A percentile compares a stretch with the other conserved stretches of the same genome.
phyloP scores from a whole-genome alignment of 2,113 vertebrate species.

The Hemiscyllium ocellatum region DNA sequence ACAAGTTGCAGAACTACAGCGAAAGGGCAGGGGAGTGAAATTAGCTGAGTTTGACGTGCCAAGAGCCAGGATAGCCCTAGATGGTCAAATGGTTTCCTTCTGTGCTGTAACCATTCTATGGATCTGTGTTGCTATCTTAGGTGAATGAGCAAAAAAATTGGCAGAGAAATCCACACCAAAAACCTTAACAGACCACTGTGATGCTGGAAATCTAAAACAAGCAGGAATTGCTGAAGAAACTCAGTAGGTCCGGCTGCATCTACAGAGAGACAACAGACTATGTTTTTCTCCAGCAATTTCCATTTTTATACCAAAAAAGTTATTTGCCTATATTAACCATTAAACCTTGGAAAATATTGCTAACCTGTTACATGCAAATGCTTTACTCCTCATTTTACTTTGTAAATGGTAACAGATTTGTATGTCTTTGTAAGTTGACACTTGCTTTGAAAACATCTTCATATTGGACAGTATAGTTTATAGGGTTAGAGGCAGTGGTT shows the following conservation, averaged over 20 bases:
- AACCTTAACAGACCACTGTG: neutral
- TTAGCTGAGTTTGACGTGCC: no score
- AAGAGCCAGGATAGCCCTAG: no score
- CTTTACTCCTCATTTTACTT: neutral
- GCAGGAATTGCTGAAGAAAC: no score
- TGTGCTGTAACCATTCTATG: no score
- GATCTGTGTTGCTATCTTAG: neutral
- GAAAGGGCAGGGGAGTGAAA: no score
- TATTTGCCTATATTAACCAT: neutral
- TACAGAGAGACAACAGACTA: no score
- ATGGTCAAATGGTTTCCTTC: no score
- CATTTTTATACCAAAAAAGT: neutral
- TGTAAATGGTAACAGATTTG: neutral
- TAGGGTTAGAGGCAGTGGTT: neutral
- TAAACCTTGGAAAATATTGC: neutral
- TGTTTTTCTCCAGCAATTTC: no score
- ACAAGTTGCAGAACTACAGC: no score
- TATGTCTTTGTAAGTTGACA: neutral
- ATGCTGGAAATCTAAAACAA: no score
- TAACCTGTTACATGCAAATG: neutral
- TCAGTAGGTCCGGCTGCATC: no score
- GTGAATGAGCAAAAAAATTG: neutral
- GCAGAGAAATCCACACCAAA: neutral
- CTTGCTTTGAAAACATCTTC: neutral
- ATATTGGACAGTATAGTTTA: neutral